A percentile compares a stretch with the other conserved stretches of the same genome.
These are phyloP conservation scores for Phoxinus phoxinus DNA, from an alignment of 2,113 vertebrate species.

Conservation along the genomic window DNA sequence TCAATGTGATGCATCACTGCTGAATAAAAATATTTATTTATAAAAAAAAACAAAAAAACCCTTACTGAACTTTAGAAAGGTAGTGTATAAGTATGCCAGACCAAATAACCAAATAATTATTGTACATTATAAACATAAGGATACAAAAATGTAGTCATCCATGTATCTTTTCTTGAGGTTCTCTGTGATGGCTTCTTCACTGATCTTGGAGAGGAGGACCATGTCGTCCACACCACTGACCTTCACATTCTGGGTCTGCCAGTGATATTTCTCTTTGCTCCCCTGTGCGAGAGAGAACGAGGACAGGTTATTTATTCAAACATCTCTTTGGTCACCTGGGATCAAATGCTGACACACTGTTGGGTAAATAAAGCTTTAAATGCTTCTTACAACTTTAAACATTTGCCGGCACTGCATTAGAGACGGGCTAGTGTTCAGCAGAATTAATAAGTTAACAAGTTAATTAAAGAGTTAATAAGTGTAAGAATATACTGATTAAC, in stretches of 20 bases:
- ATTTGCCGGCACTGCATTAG: neutral
- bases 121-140: conserved; percentile 53
- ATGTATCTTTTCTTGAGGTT: conserved; percentile 86
- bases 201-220: conserved; percentile 85
- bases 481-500: conserved; percentile 18
- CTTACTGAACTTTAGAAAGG: neutral
- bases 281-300: conserved; percentile 67
- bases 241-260: conserved; percentile 85
- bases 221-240: conserved; percentile 85
- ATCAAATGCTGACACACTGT: neutral
- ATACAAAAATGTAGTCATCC: conserved; percentile 88
- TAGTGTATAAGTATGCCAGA: neutral
- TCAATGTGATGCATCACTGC: neutral
- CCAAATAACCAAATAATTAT: neutral
- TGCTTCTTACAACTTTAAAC: neutral
- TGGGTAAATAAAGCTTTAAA: neutral
- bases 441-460: conserved; percentile 13
- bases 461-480: conserved; percentile 32
- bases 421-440: neutral
- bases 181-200: conserved; percentile 84
- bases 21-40: neutral
- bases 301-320: neutral
- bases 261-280: conserved; percentile 84
- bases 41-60: neutral
- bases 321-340: neutral